A percentile compares a stretch with the other conserved stretches of the same genome.
Evolutionary conservation across 2,113 vertebrate species (phyloP).

Genomic region (Phaetusa simplex): DNA sequence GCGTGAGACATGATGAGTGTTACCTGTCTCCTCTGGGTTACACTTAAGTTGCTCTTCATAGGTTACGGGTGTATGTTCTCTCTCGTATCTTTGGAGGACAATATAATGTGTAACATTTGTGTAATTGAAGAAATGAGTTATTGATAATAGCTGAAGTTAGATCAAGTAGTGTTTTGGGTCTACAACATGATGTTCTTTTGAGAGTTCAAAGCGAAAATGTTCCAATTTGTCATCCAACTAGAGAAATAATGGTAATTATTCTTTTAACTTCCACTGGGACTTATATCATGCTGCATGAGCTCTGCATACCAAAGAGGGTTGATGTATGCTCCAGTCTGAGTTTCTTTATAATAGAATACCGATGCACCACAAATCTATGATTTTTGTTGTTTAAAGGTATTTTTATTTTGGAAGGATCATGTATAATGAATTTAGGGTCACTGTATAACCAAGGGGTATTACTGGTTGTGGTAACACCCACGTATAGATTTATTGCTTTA

Average conservation of each 20-base stretch:
- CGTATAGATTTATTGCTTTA: neutral
- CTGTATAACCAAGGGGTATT: neutral
- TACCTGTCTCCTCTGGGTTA: neutral
- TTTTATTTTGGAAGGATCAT: neutral
- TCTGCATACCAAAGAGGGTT: constrained; percentile 52
- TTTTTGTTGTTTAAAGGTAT: neutral
- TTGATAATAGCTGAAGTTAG: constrained; percentile 53
- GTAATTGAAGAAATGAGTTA: constrained; percentile 51
- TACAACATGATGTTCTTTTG: constrained; percentile 50
- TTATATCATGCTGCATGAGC: constrained; percentile 34
- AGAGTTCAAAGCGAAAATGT: constrained; percentile 60
- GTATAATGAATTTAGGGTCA: constrained; percentile 27
- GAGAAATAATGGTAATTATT: constrained; percentile 68
- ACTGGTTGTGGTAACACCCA: neutral
- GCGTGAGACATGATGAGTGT: neutral
- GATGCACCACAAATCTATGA: neutral
- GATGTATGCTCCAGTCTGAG: neutral
- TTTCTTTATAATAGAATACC: neutral
- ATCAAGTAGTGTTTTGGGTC: constrained; percentile 50
- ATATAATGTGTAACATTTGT: neutral
- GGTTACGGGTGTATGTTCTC: neutral
- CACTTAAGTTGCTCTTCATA: neutral
- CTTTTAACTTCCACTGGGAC: constrained; percentile 61
- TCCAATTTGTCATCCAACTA: constrained; percentile 53
- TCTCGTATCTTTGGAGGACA: neutral